Percentiles rank a stretch among this genome's conserved stretches.
phyloP scores from a whole-genome alignment of 2,113 vertebrate genomes.

The Okapia johnstoni region DNA sequence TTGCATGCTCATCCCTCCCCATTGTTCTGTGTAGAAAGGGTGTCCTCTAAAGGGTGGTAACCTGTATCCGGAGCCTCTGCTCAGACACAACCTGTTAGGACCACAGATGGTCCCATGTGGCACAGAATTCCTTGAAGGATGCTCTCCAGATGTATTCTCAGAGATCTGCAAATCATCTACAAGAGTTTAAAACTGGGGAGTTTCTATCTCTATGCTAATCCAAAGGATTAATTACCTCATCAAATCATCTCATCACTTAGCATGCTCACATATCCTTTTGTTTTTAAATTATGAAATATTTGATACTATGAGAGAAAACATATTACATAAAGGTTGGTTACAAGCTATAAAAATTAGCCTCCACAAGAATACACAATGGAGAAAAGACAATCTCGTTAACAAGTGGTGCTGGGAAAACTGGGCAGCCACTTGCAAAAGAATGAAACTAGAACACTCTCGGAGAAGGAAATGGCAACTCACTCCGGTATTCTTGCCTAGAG shows the following conservation, averaged over 20 bases:
- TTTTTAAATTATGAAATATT: background rate
- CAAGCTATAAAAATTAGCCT: background rate
- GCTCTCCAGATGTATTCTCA: background rate
- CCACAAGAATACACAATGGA: background rate
- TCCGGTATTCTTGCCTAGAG: too few species aligned
- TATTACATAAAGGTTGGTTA: background rate
- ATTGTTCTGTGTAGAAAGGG: too few species aligned
- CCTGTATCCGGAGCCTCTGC: fast-evolving
- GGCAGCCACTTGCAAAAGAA: too few species aligned
- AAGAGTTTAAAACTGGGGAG: background rate
- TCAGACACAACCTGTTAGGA: background rate
- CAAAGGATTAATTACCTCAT: background rate
- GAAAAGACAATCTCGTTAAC: background rate
- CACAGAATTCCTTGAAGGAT: background rate
- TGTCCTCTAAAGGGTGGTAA: too few species aligned
- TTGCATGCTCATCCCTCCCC: background rate
- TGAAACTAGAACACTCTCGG: too few species aligned
- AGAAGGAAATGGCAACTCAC: too few species aligned
- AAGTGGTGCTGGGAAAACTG: background rate
- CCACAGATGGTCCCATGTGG: background rate
- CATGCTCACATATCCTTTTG: background rate
- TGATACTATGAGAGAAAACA: background rate
- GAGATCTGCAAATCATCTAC: background rate
- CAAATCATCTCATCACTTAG: background rate
- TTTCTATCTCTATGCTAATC: background rate